Conservation (phyloP, 2,113 vertebrate genomes). For the Oxyura jamaicensis region DNA sequence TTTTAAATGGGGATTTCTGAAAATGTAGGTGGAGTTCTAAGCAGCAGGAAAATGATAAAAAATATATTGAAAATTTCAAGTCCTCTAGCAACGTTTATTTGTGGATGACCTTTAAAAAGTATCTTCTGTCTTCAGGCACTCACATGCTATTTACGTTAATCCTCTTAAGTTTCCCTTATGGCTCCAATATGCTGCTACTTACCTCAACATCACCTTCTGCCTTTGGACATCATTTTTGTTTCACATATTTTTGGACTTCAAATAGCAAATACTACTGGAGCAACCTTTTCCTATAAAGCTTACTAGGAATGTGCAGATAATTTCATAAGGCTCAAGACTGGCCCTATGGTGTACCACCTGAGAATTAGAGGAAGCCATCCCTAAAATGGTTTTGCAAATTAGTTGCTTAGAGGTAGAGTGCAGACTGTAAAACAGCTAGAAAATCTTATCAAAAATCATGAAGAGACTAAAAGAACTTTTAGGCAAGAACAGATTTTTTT, state of each 20-base stretch:
- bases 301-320: background rate
- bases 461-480: background rate
- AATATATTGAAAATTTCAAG: background rate
- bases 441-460: background rate
- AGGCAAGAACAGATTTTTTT: background rate
- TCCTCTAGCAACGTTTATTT: background rate
- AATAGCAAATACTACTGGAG: background rate
- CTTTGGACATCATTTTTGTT: background rate
- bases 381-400: background rate
- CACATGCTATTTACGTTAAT: constrained; percentile 42
- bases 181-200: background rate
- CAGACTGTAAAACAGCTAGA: background rate
- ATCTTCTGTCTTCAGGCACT: constrained; percentile 21
- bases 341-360: background rate
- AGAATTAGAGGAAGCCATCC: background rate
- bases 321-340: background rate
- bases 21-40: background rate
- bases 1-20: background rate
- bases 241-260: background rate
- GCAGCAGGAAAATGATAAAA: background rate
- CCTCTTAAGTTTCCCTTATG: background rate
- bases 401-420: background rate
- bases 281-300: background rate
- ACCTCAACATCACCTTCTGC: background rate
- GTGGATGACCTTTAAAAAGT: constrained; percentile 43